Conservation (phyloP, 2,797 vertebrate genomes). For the Clarias platycephalus region DNA sequence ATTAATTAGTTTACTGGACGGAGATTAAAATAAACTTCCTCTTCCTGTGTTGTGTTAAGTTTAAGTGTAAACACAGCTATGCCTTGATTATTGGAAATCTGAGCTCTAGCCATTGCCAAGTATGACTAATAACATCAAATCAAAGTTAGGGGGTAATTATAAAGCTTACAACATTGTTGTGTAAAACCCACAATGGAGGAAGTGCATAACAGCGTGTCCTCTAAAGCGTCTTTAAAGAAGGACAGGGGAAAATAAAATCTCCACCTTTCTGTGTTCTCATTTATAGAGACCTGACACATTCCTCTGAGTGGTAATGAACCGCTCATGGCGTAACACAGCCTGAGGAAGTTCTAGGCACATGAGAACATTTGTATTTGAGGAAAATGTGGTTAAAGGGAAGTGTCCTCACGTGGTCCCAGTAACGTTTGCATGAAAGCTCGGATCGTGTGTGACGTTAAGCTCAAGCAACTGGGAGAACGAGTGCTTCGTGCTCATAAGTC, state of each 20-base stretch:
- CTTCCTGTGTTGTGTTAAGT: not conserved
- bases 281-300: not conserved
- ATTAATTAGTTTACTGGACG: too few relatives aligned
- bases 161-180: too few relatives aligned
- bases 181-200: not conserved
- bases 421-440: slow-evolving; percentile 8
- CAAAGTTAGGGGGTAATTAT: not conserved
- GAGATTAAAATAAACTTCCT: too few relatives aligned
- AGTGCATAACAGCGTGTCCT: not conserved
- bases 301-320: not conserved
- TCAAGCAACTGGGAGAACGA: not conserved
- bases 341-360: not conserved
- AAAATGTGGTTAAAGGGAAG: slow-evolving; percentile 35
- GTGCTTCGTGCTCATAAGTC: not conserved
- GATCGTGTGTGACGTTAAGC: slow-evolving; percentile 15
- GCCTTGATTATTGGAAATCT: too few relatives aligned
- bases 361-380: slow-evolving; percentile 35
- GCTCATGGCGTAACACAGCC: not conserved
- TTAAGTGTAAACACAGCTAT: not conserved
- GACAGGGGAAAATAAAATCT: not conserved
- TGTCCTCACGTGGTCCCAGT: slow-evolving; percentile 1
- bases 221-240: not conserved
- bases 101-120: too few relatives aligned
- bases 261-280: not conserved
- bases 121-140: too few relatives aligned